These are phyloP conservation scores for Drosophila mauritiana DNA, from an alignment of 1,140 invertebrate genomes.

Conservation along the genomic window DNA sequence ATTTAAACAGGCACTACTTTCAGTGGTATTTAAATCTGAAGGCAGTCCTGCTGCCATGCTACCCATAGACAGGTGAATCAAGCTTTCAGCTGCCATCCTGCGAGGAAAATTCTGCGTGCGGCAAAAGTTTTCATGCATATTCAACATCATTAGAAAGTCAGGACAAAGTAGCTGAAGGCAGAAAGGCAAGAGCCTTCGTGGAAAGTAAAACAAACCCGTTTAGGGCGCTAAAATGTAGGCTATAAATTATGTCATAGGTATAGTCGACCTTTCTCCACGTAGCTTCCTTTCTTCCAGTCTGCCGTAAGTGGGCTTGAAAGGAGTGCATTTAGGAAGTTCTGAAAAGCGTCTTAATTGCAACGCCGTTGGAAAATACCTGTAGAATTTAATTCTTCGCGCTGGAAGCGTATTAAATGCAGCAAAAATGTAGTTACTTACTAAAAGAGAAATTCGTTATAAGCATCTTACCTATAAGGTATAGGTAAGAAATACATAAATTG, in stretches of 20 bases:
- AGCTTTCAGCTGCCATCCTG: conserved; percentile 48
- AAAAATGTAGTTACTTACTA: neutral
- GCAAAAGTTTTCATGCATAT: conserved; percentile 77
- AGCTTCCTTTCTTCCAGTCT: conserved; percentile 10
- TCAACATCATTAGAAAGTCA: conserved; percentile 82
- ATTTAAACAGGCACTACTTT: neutral
- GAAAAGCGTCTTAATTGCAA: conserved; percentile 41
- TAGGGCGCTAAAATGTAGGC: conserved; percentile 52
- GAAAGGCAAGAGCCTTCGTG: conserved; percentile 26
- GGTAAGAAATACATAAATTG: neutral
- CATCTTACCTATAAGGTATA: no score
- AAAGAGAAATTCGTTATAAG: no score
- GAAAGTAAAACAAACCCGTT: conserved; percentile 45
- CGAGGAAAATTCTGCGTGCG: conserved; percentile 59
- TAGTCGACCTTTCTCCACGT: conserved; percentile 25
- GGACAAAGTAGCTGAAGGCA: conserved; percentile 67
- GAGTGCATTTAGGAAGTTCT: conserved; percentile 41
- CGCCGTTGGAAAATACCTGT: neutral
- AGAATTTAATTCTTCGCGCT: neutral
- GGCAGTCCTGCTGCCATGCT: conserved; percentile 27
- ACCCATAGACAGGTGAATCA: conserved; percentile 47
- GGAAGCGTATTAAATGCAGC: neutral
- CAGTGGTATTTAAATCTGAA: conserved; percentile 2
- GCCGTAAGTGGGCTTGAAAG: conserved; percentile 32
- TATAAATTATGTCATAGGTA: conserved; percentile 66